These are phyloP conservation scores for Amblyjoppa fuscipennis DNA, from an alignment of 2,888 invertebrate species.

Conservation along the genomic window DNA sequence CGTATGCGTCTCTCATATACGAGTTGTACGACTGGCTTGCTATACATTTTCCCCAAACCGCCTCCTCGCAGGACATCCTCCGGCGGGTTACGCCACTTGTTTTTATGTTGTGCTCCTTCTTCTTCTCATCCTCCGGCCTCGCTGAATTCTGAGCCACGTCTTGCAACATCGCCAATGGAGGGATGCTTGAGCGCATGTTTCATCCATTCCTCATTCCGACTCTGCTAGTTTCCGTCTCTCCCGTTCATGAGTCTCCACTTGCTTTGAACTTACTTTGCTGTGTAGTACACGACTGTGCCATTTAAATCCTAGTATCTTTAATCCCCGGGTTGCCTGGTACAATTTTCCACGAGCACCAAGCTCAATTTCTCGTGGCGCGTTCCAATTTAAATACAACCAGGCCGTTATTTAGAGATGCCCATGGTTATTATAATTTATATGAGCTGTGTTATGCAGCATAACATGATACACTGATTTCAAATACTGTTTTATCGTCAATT, in stretches of 20 bases:
- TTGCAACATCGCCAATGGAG: constrained; percentile 33
- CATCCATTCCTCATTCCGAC: constrained; percentile 47
- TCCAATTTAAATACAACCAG: constrained; percentile 46
- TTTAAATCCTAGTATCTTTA: constrained; percentile 75
- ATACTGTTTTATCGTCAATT: no score
- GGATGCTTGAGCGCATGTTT: constrained; percentile 49
- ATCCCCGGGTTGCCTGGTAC: constrained; percentile 61
- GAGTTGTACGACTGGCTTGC: not conserved
- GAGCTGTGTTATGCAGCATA: no score
- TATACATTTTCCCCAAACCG: not conserved
- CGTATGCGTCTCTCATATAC: no score
- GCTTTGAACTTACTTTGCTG: constrained; percentile 60
- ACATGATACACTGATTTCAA: no score
- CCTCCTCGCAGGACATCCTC: not conserved
- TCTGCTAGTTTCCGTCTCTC: constrained; percentile 39
- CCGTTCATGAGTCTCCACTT: constrained; percentile 55
- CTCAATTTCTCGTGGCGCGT: not conserved
- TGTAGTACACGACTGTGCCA: constrained; percentile 60
- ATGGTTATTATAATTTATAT: not conserved
- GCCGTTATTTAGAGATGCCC: constrained; percentile 43
- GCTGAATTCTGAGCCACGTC: constrained; percentile 31
- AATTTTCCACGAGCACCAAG: constrained; percentile 34
- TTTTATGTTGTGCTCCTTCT: constrained; percentile 29
- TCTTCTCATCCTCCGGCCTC: constrained; percentile 15
- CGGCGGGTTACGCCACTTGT: not conserved